A percentile compares a stretch with the other conserved stretches of the same genome.
Evolutionary conservation across 2,888 invertebrate genomes (phyloP).

Genomic region (Phaedon cochleariae): DNA sequence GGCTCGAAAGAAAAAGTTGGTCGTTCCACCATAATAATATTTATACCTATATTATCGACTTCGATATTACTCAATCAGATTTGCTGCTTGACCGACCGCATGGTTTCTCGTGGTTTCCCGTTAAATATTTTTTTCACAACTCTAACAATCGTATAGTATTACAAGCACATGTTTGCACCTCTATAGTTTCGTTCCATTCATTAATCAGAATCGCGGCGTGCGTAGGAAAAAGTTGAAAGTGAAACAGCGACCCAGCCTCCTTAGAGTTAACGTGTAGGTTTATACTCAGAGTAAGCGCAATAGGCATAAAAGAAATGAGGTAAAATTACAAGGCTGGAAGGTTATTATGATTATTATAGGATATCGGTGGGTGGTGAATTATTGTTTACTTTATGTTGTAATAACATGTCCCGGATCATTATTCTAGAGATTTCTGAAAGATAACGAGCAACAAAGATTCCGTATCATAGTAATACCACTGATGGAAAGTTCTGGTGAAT

Average conservation of each 20-base stretch:
- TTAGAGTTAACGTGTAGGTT: not conserved
- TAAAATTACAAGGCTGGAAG: constrained; percentile 24
- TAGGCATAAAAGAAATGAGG: constrained; percentile 25
- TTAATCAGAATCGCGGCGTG: constrained; percentile 30
- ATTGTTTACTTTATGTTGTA: constrained; percentile 21
- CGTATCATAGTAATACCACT: no score
- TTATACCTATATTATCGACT: no score
- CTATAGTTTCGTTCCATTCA: constrained; percentile 25
- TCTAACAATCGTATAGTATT: constrained; percentile 20
- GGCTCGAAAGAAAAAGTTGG: no score
- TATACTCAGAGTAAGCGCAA: constrained; percentile 1
- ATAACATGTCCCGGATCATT: constrained; percentile 7
- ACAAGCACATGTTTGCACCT: constrained; percentile 3
- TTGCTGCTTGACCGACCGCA: not conserved
- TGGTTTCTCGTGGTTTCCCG: not conserved
- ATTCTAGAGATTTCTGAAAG: constrained; percentile 5
- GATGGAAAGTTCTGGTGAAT: no score
- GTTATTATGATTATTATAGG: constrained; percentile 26
- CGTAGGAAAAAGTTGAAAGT: constrained; percentile 42
- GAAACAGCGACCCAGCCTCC: constrained; percentile 21
- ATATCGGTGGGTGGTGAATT: constrained; percentile 26
- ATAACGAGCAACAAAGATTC: constrained; percentile 4
- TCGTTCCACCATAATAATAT: no score
- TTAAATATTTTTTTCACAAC: not conserved
- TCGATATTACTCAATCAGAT: not conserved